Base-by-base conservation (phyloP, 2,888 invertebrate genomes). In the Conus canariensis region DNA sequence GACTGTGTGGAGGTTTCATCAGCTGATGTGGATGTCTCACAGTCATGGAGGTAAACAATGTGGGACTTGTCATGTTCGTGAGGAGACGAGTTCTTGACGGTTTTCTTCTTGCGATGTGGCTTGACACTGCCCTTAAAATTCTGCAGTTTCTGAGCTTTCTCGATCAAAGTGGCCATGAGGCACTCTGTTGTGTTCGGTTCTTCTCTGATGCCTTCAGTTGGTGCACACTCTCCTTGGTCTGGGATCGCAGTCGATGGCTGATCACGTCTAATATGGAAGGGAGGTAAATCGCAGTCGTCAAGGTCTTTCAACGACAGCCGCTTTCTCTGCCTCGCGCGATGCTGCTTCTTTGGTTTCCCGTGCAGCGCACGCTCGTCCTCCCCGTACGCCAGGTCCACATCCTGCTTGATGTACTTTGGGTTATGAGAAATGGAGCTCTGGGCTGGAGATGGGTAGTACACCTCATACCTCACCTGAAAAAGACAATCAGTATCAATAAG, bases 381-480 rank as follows among this genome's bases (percentile, higher is more conserved):
- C 10, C 89, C 89, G 19, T 70, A 74, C 22, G 70, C 25, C 22
- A 16, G 16, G 30, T 56, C 67, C n/a, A 85, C 59, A n/a, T 85
- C 30, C 59, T 89, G 88, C 77, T 90, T 90, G 89, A 91, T 90
- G 90, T 92, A 92, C 70, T 91, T 92, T 16, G 92, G 92, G 90
- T 92, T 92, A 83, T 91, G 91, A 22, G 90, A 88, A 30, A 92
- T 90, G 19, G 92, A 93, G 70, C 92, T 91, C 59, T 58, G 88
- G n/a, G 77, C n/a, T 5, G 92, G 90, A 70, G 90, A 90, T 0
- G 92, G 92, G 60, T 91, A 90, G 88, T 85, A 91, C 4, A 93
- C 90, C 67, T 93, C 92, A n/a, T 91, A 91, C 16, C 88, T 56
- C 16, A 91, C 87, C 86, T 90, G 19, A 58, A 22, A n/a, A 59